phyloP scores from a whole-genome alignment of 1,140 invertebrate genomes.

The Drosophila miranda region DNA sequence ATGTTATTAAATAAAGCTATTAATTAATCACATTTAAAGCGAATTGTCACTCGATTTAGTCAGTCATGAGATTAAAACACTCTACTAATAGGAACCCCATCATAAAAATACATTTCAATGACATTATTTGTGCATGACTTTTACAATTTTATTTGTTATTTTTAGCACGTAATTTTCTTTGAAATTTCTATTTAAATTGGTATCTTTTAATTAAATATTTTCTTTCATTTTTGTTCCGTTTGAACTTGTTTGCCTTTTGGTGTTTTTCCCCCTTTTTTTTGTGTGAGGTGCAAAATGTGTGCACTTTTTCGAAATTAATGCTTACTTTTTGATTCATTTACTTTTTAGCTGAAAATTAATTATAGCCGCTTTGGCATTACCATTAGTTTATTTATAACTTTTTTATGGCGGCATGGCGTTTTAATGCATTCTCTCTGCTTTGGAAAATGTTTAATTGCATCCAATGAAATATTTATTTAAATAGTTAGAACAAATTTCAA shows the following conservation, averaged over 20 bases:
- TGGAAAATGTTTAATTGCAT: conserved; percentile 59
- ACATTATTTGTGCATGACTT: too few species aligned
- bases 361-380: conserved; percentile 13
- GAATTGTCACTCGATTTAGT: too few species aligned
- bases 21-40: too few species aligned
- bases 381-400: conserved; percentile 10
- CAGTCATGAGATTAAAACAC: too few species aligned
- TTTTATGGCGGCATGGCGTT: not conserved
- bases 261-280: not conserved
- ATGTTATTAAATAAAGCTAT: too few species aligned
- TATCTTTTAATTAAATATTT: not conserved
- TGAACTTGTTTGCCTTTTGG: conserved; percentile 3
- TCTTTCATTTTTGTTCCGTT: not conserved
- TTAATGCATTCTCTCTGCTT: conserved; percentile 35
- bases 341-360: conserved; percentile 15
- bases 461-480: conserved; percentile 74
- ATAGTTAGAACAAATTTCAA: conserved; percentile 67
- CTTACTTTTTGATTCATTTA: conserved; percentile 21
- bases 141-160: too few species aligned
- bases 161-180: not conserved
- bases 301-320: not conserved
- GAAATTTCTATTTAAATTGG: not conserved
- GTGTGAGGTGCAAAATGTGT: not conserved
- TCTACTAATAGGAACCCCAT: too few species aligned
- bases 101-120: too few species aligned